Evolutionary conservation across 2,888 invertebrate species (phyloP), one percentile per base, ranked within the genome.

Genomic region (Mantis religiosa): DNA sequence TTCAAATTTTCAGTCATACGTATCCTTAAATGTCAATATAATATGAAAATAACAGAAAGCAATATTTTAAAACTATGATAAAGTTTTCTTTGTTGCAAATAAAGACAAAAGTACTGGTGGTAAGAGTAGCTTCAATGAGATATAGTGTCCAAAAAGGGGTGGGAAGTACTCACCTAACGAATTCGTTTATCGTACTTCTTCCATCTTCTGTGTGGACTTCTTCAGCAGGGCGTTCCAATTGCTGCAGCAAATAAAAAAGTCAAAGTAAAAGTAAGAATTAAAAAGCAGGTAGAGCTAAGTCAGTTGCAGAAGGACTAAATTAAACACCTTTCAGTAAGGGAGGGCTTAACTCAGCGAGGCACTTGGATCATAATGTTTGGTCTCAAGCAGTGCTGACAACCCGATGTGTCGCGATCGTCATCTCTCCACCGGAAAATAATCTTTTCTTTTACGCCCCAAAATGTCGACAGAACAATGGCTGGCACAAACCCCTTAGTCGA

Each of bases 301-400:
- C 2, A 25, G 20, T 4, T 20, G 4, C 54, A 71, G 85, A 86
- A 30, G 30, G 41, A 4, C 82, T 41, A 90, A 88, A 90, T 89
- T 85, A 89, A 90, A 90, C 89, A 88, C 90, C 89, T 89, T 88
- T 84, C 85, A 84, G 87, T 84, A 28, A 71, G 54, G 54, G 54
- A 71, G 41, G 82, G 84, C 28, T 84, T 84, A 84, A 85, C 71
- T 86, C 87, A 83, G 87, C 88, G 87, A 88, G 88, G 89, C 89
- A 90, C 90, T 89, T 89, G 90, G 88, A 84, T 90, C 89, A 89
- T 89, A 88, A 88, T 84, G 88, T 88, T 88, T 88, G 89, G 88
- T 30, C 84, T 87, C 28, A 83, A 28, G 84, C 83, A 88, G 28
- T 28, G 84, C 28, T 84, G 81, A 81, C 54, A 71, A 71, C 54